phyloP scores from a whole-genome alignment of 1,140 invertebrate species.

The Asobara japonica region DNA sequence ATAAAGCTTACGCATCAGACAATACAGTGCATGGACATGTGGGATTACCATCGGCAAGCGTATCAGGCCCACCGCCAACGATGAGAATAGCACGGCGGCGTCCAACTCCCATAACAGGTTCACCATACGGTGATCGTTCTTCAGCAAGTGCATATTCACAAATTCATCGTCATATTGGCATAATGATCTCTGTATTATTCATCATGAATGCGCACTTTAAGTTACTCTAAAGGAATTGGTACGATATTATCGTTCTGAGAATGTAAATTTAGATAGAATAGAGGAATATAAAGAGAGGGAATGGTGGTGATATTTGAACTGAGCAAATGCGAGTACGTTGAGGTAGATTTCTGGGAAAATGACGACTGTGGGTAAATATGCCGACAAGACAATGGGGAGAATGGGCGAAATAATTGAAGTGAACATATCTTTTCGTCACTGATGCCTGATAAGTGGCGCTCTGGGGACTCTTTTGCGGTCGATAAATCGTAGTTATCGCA shows the following conservation, averaged over 20 bases:
- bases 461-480: too few species aligned
- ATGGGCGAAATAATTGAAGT: not conserved
- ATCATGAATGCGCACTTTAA: not conserved
- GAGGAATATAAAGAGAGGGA: not conserved
- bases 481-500: too few species aligned
- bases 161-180: not conserved
- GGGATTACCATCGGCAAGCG: slow-evolving; percentile 34
- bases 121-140: slow-evolving; percentile 24
- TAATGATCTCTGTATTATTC: slow-evolving; percentile 2
- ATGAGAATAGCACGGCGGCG: slow-evolving; percentile 44
- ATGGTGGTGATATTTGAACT: not conserved
- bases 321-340: not conserved
- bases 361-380: not conserved
- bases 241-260: not conserved
- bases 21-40: slow-evolving; percentile 46
- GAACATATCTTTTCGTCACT: slow-evolving; percentile 1
- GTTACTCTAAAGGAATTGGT: not conserved
- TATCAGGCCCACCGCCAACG: slow-evolving; percentile 43
- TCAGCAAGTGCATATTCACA: not conserved
- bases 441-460: too few species aligned
- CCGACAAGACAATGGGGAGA: not conserved
- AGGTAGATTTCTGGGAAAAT: not conserved
- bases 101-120: slow-evolving; percentile 31
- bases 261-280: not conserved
- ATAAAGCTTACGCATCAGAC: slow-evolving; percentile 41